Percentiles rank a stretch among this genome's conserved stretches.
Conservation (phyloP, 1,140 invertebrate species). For the Diuraphis noxia region DNA sequence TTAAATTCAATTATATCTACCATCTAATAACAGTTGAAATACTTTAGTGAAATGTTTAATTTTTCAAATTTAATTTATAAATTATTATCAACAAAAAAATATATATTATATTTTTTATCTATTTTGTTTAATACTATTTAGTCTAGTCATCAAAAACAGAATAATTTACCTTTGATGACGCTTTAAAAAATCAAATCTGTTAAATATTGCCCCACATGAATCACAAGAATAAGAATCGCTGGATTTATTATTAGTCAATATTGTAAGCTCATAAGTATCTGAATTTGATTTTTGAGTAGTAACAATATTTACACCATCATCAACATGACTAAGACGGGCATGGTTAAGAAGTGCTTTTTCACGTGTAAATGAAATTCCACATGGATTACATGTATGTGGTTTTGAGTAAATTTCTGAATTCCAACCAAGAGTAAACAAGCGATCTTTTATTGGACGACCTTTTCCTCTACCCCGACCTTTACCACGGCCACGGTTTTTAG, state of each 20-base stretch:
- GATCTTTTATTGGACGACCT: slow-evolving; percentile 46
- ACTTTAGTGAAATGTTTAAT: not conserved
- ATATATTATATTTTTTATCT: not conserved
- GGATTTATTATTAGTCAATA: slow-evolving; percentile 63
- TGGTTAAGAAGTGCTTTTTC: slow-evolving; percentile 79
- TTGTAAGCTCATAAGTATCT: slow-evolving; percentile 45
- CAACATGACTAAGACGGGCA: slow-evolving; percentile 62
- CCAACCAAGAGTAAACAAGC: slow-evolving; percentile 32
- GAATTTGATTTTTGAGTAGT: slow-evolving; percentile 64
- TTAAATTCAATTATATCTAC: not conserved
- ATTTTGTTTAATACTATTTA: not conserved
- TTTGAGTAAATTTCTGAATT: slow-evolving; percentile 59
- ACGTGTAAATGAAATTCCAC: slow-evolving; percentile 76
- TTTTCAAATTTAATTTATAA: no score
- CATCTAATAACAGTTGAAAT: not conserved
- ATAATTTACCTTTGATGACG: slow-evolving; percentile 66
- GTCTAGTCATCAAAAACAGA: not conserved
- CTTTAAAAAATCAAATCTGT: slow-evolving; percentile 72
- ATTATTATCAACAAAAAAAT: not conserved
- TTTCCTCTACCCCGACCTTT: slow-evolving; percentile 29
- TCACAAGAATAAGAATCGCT: slow-evolving; percentile 72
- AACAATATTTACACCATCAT: slow-evolving; percentile 60
- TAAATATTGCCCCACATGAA: slow-evolving; percentile 75
- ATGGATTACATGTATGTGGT: slow-evolving; percentile 79
- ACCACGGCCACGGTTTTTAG: slow-evolving; percentile 37